Evolutionary conservation across 2,797 vertebrate species (phyloP).

Genomic region (Coregonus ussuriensis): DNA sequence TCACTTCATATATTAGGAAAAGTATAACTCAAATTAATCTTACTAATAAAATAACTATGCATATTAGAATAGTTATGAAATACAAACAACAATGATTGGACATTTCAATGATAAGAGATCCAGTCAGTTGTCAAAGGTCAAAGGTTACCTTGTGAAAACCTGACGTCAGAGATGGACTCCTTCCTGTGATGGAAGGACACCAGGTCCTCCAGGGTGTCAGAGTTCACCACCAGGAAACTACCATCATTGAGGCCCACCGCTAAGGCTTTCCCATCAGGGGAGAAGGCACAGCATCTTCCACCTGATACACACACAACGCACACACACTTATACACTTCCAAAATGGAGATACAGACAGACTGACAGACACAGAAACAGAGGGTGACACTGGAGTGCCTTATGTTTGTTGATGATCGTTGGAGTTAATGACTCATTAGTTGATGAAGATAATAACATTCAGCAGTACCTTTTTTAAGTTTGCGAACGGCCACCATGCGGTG

Average conservation of each 20-base stretch:
- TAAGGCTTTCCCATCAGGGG: slow-evolving; percentile 88
- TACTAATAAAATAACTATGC: not conserved
- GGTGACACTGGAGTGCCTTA: not conserved
- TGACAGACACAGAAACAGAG: not conserved
- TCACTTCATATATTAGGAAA: not conserved
- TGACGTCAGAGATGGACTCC: slow-evolving; percentile 88
- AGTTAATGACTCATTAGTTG: not conserved
- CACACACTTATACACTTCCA: slow-evolving; percentile 1
- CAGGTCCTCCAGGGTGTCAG: slow-evolving; percentile 89
- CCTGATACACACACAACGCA: slow-evolving; percentile 61
- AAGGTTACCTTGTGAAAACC: slow-evolving; percentile 83
- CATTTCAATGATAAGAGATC: not conserved
- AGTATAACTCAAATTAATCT: not conserved
- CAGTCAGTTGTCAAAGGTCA: not conserved
- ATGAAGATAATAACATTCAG: not conserved
- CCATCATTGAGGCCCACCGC: slow-evolving; percentile 87
- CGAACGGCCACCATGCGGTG: slow-evolving; percentile 97
- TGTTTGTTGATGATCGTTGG: not conserved
- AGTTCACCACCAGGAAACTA: slow-evolving; percentile 88
- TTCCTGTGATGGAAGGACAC: slow-evolving; percentile 89
- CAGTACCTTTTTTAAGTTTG: slow-evolving; percentile 94
- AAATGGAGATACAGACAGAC: not conserved
- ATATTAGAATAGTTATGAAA: not conserved
- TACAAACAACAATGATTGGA: not conserved
- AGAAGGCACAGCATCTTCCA: slow-evolving; percentile 88